Evolutionary conservation across 2,113 vertebrate genomes (phyloP), one percentile per base, ranked within the genome.

Genomic region (Pseudorasbora parva): DNA sequence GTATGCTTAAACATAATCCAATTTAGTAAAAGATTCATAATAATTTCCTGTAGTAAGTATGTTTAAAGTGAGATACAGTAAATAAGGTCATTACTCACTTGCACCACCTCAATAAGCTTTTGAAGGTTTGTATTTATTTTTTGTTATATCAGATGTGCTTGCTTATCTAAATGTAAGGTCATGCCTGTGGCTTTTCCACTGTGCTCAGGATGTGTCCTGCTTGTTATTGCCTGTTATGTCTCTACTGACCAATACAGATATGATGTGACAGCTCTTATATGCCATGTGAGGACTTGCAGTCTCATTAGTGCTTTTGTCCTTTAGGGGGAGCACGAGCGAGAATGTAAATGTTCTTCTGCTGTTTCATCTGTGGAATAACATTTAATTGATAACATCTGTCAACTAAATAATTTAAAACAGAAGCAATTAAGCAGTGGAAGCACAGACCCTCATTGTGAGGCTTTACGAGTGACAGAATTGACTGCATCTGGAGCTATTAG

Each of bases 301-400:
- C 45, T 27, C 68, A n/a, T 78, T 64, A 81, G 60, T 0, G 27
- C 43, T 33, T 56, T 78, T 62, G 33, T 74, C 54, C 59, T 78
- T 84, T 30, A 79, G 43, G 76, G 57, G 51, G 77, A 51, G 66
- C 71, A 69, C 19, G 9, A 49, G 71, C 10, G 11, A 71, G 62
- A 68, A 54, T 66, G 23, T n/a, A 73, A 74, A 77, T 69, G 43
- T 14, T 80, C 56, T 23, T 27, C 30, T 62, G 25, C 72, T 60
- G 54, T 73, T 85, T 59, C 72, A 72, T 62, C 57, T 43, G 25
- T 79, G 78, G 68, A 72, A 83, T 69, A 75, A 85, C 59, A 64
- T 78, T 88, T 69, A 88, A 86, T 82, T 85, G 82, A 84, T 78
- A 86, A 86, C 84, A 82, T 85, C 69, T 84, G 85, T 87, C 88